Conservation (phyloP, 2,113 vertebrate species). For the Salvelinus sp. region DNA sequence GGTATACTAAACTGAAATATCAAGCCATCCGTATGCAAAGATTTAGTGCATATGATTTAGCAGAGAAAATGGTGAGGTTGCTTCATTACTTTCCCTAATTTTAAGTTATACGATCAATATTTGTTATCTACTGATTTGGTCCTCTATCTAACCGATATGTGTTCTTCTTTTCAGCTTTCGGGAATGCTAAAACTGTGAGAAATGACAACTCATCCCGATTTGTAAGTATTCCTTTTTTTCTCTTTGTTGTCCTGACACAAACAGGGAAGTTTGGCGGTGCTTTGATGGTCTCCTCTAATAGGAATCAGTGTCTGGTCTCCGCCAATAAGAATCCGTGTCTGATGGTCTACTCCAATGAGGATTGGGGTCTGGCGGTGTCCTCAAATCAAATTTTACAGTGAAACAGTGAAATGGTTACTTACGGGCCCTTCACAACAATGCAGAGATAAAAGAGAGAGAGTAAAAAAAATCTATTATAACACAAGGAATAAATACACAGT, state of each 20-base stretch:
- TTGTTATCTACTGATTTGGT: not conserved
- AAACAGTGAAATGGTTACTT: too few species aligned
- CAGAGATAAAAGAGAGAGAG: too few species aligned
- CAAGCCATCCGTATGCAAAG: not conserved
- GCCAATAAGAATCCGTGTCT: conserved; percentile 20
- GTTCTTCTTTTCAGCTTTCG: conserved; percentile 82
- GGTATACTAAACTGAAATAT: not conserved
- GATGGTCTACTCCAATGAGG: not conserved
- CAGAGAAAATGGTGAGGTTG: too few species aligned
- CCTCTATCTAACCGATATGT: not conserved
- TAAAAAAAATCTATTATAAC: too few species aligned
- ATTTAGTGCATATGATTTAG: not conserved
- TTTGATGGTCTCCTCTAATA: conserved; percentile 1
- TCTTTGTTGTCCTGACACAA: not conserved
- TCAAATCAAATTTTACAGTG: too few species aligned
- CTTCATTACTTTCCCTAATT: too few species aligned
- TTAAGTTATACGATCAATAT: not conserved
- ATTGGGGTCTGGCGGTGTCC: too few species aligned
- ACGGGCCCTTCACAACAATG: too few species aligned
- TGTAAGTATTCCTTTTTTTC: conserved; percentile 80
- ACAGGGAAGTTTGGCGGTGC: not conserved
- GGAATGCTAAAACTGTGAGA: conserved; percentile 96
- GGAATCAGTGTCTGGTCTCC: not conserved
- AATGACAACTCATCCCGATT: conserved; percentile 99
- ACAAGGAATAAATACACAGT: too few species aligned